Base-by-base conservation (phyloP, 2,797 vertebrate genomes). In the Hoplostethus mediterraneus region DNA sequence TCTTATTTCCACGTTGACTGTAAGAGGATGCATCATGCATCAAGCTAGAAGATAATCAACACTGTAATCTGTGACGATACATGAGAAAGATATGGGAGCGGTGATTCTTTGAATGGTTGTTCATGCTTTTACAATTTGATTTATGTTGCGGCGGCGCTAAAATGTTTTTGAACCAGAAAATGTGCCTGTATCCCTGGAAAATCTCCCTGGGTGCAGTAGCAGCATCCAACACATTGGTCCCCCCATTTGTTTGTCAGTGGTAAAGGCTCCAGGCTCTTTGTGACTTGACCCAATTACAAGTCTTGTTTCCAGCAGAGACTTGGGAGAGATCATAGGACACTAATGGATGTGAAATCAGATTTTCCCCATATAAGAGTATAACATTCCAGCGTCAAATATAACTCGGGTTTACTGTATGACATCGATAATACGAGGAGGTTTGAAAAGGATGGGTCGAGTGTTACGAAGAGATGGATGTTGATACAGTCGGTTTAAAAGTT, bases 121-220 rank as follows among this genome's bases (percentile, higher is more conserved):
- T 33, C 16, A 49, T 53, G 17, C 57, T 71, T 64, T 68, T 25
- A 45, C 30, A 42, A 48, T 58, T 71, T 57, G 53, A 21, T 52
- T 79, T 51, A 21, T 17, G 9, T 56, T 52, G 71, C 66, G 6
- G 30, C 31, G 28, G 14, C 5, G 7, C 28, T 10, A 2, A 11
- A 70, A 30, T 63, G 74, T 31, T 36, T 85, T 21, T 21, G 66
- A 85, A 67, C 69, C 73, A 68, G 61, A 64, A 84, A 77, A 84
- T 66, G 13, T 52, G 57, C 14, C 9, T 17, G 3, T 63, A 57
- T 69, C 61, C 13, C 61, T 58, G 55, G 51, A 84, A 72, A 76
- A 66, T 56, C 51, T 40, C 9, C 6, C 47, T 63, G 25, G 56
- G 36, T 36, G 1, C 16, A 65, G 30, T 56, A 45, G 28, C n/a